A percentile compares a stretch with the other conserved stretches of the same genome.
Conservation (phyloP, 2,888 invertebrate species). For the Sisyra terminalis region DNA sequence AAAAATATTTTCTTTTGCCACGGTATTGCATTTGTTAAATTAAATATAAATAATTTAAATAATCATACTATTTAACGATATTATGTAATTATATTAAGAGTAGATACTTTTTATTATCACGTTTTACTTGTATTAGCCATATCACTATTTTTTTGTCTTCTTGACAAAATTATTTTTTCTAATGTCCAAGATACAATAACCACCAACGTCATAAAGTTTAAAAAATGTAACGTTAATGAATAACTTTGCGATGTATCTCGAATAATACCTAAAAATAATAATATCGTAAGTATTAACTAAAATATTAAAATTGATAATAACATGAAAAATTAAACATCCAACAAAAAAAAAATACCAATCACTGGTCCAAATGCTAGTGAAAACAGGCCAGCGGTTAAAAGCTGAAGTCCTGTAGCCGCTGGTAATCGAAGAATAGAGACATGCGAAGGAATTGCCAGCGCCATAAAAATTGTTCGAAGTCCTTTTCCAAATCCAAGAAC, state of each 20-base stretch:
- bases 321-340: neutral
- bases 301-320: neutral
- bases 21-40: too few species aligned
- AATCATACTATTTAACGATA: too few species aligned
- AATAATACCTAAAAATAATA: constrained; percentile 37
- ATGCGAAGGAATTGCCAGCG: constrained; percentile 52
- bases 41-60: too few species aligned
- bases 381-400: constrained; percentile 46
- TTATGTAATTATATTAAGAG: too few species aligned
- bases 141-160: constrained; percentile 9
- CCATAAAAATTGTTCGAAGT: constrained; percentile 55
- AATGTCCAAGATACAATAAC: constrained; percentile 45
- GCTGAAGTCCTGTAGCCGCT: constrained; percentile 51
- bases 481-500: constrained; percentile 57
- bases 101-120: too few species aligned
- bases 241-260: constrained; percentile 41
- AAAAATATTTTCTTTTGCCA: too few species aligned
- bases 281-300: too few species aligned
- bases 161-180: constrained; percentile 27
- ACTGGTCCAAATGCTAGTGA: constrained; percentile 44
- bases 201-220: constrained; percentile 46
- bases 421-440: constrained; percentile 52
- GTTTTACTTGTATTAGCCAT: constrained; percentile 2
- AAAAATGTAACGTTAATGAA: constrained; percentile 41
- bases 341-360: constrained; percentile 33